These are phyloP conservation scores for Maniola hyperantus DNA, from an alignment of 2,888 invertebrate species.

Conservation along the genomic window DNA sequence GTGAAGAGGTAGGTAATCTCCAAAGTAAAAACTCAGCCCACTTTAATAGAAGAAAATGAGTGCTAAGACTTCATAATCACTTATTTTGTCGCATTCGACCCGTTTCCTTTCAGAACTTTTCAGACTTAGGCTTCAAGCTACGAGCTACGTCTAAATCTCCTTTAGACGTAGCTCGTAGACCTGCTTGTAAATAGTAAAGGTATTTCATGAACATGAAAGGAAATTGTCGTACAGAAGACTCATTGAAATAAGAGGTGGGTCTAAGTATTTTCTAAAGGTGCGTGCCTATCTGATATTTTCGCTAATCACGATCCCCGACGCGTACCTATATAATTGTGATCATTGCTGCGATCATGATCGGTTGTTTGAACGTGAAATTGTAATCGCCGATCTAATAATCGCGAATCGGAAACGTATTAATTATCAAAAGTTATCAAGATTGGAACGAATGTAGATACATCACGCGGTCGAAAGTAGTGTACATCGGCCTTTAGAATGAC, in stretches of 20 bases:
- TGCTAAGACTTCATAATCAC: slow-evolving; percentile 10
- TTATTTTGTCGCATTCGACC: slow-evolving; percentile 21
- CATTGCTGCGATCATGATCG: too few relatives aligned
- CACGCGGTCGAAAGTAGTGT: too few relatives aligned
- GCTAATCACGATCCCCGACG: too few relatives aligned
- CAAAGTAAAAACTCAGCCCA: slow-evolving; percentile 5
- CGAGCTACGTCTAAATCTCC: slow-evolving; percentile 14
- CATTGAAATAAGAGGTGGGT: background rate
- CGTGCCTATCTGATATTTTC: too few relatives aligned
- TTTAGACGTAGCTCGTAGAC: background rate
- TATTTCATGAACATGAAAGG: slow-evolving; percentile 1
- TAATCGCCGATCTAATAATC: too few relatives aligned
- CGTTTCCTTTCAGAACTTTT: slow-evolving; percentile 22
- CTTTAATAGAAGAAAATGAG: slow-evolving; percentile 11
- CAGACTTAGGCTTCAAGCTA: slow-evolving; percentile 24
- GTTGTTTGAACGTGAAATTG: too few relatives aligned
- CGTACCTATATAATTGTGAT: too few relatives aligned
- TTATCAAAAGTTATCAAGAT: too few relatives aligned
- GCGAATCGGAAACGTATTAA: too few relatives aligned
- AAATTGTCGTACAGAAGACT: background rate
- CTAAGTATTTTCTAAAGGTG: background rate
- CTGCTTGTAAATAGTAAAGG: slow-evolving; percentile 1
- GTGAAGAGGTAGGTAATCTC: slow-evolving; percentile 11
- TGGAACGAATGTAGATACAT: too few relatives aligned
- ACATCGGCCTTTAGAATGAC: too few relatives aligned